Evolutionary conservation across 2,797 vertebrate genomes (phyloP).

Genomic region (Crocidura indochinensis): DNA sequence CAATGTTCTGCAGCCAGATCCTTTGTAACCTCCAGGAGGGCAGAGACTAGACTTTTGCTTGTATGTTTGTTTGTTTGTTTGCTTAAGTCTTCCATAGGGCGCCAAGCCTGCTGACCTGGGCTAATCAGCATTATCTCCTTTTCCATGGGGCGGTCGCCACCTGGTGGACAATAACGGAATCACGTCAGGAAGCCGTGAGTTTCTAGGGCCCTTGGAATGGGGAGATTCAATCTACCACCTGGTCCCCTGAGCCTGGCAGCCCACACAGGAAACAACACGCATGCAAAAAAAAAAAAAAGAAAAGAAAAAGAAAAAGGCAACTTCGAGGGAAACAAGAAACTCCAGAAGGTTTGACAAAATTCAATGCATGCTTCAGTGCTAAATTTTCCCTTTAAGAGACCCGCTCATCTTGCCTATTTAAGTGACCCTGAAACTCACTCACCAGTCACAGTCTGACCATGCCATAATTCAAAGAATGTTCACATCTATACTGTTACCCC

Average conservation of each 20-base stretch:
- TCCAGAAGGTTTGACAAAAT: neutral
- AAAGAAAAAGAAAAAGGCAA: neutral
- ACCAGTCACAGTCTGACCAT: neutral
- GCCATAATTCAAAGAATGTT: neutral
- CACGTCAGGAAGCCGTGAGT: neutral
- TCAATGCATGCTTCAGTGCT: neutral
- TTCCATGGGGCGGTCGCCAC: slow-evolving; percentile 82
- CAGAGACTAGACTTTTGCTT: slow-evolving; percentile 34
- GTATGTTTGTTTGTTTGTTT: neutral
- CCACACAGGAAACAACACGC: neutral
- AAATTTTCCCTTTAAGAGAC: too few species aligned
- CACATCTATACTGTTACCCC: neutral
- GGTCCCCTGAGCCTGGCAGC: neutral
- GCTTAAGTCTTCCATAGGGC: slow-evolving; percentile 13
- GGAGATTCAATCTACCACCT: neutral
- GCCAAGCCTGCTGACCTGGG: neutral
- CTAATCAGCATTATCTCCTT: slow-evolving; percentile 11
- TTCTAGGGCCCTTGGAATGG: neutral
- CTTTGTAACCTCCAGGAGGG: slow-evolving; percentile 74
- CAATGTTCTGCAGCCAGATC: neutral
- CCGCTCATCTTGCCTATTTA: neutral
- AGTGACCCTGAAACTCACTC: neutral
- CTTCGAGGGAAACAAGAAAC: neutral
- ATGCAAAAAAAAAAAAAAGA: too few species aligned
- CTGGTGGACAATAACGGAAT: slow-evolving; percentile 71